These are phyloP conservation scores for Rhopilema esculentum DNA, from an alignment of 30 jellyfish, hydroid and myxozoan species.

Conservation along the genomic window DNA sequence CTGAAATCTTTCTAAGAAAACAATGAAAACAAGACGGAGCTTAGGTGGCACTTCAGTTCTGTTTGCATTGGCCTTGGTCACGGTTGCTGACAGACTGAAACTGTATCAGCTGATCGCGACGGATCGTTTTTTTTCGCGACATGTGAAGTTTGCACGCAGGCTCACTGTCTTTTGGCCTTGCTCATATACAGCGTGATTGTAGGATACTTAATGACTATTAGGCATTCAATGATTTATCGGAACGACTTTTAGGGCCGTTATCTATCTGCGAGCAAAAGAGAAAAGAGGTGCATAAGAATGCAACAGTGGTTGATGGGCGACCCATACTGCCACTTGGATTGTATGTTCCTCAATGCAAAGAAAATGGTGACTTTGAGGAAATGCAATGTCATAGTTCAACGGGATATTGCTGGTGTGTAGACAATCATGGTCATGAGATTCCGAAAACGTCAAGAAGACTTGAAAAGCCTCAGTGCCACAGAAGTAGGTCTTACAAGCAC, in stretches of 20 bases:
- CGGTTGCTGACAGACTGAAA: too few species aligned
- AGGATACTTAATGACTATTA: too few species aligned
- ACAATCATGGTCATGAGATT: slow-evolving; percentile 57
- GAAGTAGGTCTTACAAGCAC: slow-evolving; percentile 26
- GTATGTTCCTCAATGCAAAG: slow-evolving; percentile 78
- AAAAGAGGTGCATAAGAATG: slow-evolving; percentile 36
- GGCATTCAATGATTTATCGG: too few species aligned
- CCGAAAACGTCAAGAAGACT: slow-evolving; percentile 47
- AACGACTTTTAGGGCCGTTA: background rate
- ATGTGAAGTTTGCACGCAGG: too few species aligned
- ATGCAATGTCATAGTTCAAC: slow-evolving; percentile 90
- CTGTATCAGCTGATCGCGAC: too few species aligned
- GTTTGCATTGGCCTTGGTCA: too few species aligned
- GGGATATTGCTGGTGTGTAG: slow-evolving; percentile 97
- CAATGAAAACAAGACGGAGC: too few species aligned
- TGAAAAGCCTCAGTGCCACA: slow-evolving; percentile 53
- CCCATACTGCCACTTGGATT: slow-evolving; percentile 61
- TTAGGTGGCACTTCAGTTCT: too few species aligned
- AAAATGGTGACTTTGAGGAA: slow-evolving; percentile 70
- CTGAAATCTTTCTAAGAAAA: too few species aligned
- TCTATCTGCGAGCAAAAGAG: slow-evolving; percentile 37
- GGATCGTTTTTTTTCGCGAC: too few species aligned
- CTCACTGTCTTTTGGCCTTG: too few species aligned
- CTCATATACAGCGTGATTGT: too few species aligned
- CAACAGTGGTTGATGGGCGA: slow-evolving; percentile 47